A percentile compares a stretch with the other conserved stretches of the same genome.
phyloP scores from a whole-genome alignment of 2,113 vertebrate genomes.

The Symphodus melops region DNA sequence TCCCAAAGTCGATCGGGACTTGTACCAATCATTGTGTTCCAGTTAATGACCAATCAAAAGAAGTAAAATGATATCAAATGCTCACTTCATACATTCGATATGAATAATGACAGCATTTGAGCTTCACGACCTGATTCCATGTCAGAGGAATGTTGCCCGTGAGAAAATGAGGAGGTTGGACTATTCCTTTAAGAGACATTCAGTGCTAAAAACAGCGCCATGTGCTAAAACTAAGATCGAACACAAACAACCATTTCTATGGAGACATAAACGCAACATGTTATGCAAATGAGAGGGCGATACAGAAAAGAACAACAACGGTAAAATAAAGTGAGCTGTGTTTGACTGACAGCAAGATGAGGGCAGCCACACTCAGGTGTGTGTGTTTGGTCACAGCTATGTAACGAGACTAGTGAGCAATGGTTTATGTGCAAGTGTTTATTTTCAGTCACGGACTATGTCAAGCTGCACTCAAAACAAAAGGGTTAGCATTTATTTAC shows the following conservation, averaged over 20 bases:
- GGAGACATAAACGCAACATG: background rate
- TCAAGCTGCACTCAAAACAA: slow-evolving; percentile 24
- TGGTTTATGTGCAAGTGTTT: background rate
- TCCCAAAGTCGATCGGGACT: too few relatives aligned
- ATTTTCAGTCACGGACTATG: background rate
- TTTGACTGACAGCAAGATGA: background rate
- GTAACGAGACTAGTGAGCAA: background rate
- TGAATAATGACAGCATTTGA: too few relatives aligned
- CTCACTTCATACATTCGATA: too few relatives aligned
- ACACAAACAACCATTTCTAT: background rate
- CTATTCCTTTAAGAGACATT: slow-evolving; percentile 42
- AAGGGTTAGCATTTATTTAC: background rate
- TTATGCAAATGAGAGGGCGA: too few relatives aligned
- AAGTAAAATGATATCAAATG: too few relatives aligned
- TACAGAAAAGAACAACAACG: background rate
- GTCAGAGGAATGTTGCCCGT: too few relatives aligned
- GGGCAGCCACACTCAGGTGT: slow-evolving; percentile 1
- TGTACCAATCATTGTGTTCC: too few relatives aligned
- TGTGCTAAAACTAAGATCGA: background rate
- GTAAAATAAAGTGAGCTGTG: background rate
- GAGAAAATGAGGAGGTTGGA: background rate
- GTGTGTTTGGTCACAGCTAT: background rate
- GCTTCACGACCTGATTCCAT: too few relatives aligned
- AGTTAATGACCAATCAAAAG: too few relatives aligned
- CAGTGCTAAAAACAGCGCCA: background rate